A percentile compares a stretch with the other conserved stretches of the same genome.
These are phyloP conservation scores for Marisa cornuarietis DNA, from an alignment of 1,140 invertebrate species.

Conservation along the genomic window DNA sequence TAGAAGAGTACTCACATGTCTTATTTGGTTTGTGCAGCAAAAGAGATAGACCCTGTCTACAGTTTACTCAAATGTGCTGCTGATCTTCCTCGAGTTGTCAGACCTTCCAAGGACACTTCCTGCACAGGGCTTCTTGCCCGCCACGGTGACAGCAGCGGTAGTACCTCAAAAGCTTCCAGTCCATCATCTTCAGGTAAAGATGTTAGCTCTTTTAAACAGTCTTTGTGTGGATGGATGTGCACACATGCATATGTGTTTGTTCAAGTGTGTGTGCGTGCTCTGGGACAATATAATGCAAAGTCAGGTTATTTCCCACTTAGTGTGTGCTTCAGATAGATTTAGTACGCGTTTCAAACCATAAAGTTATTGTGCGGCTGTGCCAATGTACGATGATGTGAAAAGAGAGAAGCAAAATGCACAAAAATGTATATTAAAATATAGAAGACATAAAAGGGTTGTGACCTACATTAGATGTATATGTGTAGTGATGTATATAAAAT, in stretches of 20 bases:
- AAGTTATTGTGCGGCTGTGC: no score
- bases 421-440: no score
- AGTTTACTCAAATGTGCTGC: slow-evolving; percentile 64
- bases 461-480: no score
- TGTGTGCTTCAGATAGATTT: no score
- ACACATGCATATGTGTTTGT: background rate
- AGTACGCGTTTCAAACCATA: no score
- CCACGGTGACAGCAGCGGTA: slow-evolving; percentile 48
- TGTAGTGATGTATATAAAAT: no score
- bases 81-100: slow-evolving; percentile 52
- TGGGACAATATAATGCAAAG: no score
- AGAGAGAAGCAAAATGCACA: no score
- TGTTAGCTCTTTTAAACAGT: background rate
- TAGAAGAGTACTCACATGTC: background rate
- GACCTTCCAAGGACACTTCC: slow-evolving; percentile 32
- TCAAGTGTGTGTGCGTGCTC: no score
- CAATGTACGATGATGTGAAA: no score
- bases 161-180: slow-evolving; percentile 57
- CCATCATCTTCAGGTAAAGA: slow-evolving; percentile 55
- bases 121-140: slow-evolving; percentile 37
- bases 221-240: background rate
- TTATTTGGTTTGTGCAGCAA: slow-evolving; percentile 35
- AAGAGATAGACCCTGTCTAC: slow-evolving; percentile 63
- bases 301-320: no score
- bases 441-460: no score